A percentile compares a stretch with the other conserved stretches of the same genome.
phyloP scores from a whole-genome alignment of 1,140 invertebrate species.

The Scaptomyza montana region DNA sequence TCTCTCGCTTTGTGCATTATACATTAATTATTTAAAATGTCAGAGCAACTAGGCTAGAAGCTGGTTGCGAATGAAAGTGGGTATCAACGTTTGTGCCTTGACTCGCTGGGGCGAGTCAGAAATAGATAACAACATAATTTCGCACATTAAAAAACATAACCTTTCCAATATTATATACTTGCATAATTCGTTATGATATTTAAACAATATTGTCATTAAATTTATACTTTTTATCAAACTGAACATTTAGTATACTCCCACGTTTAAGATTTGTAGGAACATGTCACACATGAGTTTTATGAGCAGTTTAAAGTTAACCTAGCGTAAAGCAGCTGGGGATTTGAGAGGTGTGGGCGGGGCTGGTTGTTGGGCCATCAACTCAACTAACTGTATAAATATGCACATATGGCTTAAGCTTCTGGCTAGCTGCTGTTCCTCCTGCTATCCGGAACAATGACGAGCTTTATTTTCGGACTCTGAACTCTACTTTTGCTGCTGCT shows the following conservation, averaged over 20 bases:
- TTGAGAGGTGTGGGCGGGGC: conserved; percentile 4
- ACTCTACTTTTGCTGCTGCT: conserved; percentile 7
- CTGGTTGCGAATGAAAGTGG: conserved; percentile 55
- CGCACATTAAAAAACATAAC: neutral
- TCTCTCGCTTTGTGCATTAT: conserved; percentile 64
- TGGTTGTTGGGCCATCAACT: conserved; percentile 12
- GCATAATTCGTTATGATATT: too few relatives aligned
- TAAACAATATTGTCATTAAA: too few relatives aligned
- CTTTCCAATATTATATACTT: too few relatives aligned
- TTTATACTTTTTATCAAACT: too few relatives aligned
- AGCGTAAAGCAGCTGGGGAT: conserved; percentile 48
- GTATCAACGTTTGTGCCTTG: conserved; percentile 47
- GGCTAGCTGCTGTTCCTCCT: conserved; percentile 42
- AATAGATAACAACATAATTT: neutral
- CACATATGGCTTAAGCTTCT: conserved; percentile 64
- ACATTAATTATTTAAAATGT: conserved; percentile 81
- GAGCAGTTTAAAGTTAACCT: conserved; percentile 61
- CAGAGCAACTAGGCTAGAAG: conserved; percentile 74
- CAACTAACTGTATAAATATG: conserved; percentile 73
- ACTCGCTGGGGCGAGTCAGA: conserved; percentile 12
- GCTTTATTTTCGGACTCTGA: conserved; percentile 30
- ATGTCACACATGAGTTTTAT: conserved; percentile 43
- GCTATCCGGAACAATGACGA: conserved; percentile 63
- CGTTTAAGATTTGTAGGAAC: conserved; percentile 3
- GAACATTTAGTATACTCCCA: too few relatives aligned